phyloP scores from a whole-genome alignment of 2,888 invertebrate genomes.

The Eumerus sabulonum region DNA sequence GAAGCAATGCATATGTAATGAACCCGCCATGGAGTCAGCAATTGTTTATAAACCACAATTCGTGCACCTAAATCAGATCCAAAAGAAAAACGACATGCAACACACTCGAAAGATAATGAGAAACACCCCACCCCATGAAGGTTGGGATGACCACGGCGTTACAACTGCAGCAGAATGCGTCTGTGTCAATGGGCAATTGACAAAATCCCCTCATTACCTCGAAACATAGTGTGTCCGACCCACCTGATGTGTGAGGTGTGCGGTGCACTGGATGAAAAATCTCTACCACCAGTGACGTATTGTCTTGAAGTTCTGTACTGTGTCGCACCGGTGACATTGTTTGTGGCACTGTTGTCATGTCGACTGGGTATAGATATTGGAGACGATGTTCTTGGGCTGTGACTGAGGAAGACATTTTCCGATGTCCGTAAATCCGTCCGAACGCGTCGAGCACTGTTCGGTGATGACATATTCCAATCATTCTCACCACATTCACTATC shows the following conservation, averaged over 20 bases:
- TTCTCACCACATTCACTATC: constrained; percentile 50
- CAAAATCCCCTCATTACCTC: no score
- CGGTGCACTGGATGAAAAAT: constrained; percentile 72
- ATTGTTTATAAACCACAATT: no score
- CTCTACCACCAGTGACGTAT: constrained; percentile 32
- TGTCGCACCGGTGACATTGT: background rate
- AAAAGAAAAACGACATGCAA: no score
- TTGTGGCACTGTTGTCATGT: constrained; percentile 25
- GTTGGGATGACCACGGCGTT: no score
- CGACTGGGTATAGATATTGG: constrained; percentile 56
- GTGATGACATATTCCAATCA: constrained; percentile 71
- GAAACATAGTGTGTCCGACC: background rate
- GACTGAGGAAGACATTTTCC: constrained; percentile 75
- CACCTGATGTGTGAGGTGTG: constrained; percentile 63
- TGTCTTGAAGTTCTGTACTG: constrained; percentile 65
- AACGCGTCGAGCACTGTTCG: constrained; percentile 76
- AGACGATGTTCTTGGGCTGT: constrained; percentile 69
- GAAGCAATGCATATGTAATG: no score
- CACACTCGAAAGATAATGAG: no score
- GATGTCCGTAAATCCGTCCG: constrained; percentile 79
- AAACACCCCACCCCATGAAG: no score
- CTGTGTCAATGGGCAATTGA: background rate
- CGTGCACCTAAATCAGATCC: no score
- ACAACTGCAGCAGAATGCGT: background rate
- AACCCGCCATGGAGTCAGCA: no score